A percentile compares a stretch with the other conserved stretches of the same genome.
Evolutionary conservation across 2,888 invertebrate genomes (phyloP).

Genomic region (Hyppa rectilinea): DNA sequence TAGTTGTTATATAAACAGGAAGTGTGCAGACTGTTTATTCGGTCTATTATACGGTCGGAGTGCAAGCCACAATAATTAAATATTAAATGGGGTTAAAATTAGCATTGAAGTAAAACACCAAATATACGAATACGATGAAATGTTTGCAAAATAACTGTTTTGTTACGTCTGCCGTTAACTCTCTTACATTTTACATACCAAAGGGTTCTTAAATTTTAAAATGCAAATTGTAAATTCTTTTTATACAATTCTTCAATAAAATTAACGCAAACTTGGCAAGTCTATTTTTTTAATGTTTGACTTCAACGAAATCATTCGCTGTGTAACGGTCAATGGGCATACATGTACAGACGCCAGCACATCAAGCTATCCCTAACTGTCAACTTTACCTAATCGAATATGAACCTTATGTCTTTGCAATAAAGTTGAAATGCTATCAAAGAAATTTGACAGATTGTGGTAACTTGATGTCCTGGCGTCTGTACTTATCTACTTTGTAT

Average conservation of each 20-base stretch:
- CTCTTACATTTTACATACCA: conserved; percentile 25
- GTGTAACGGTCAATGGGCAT: too few species aligned
- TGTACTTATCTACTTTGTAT: too few species aligned
- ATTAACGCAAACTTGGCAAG: neutral
- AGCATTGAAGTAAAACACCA: neutral
- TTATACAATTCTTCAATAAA: neutral
- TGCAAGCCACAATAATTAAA: conserved; percentile 22
- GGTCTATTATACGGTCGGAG: conserved; percentile 1
- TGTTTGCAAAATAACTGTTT: conserved; percentile 8
- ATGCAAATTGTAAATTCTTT: neutral
- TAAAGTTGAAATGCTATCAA: too few species aligned
- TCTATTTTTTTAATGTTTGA: neutral
- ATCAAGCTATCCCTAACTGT: too few species aligned
- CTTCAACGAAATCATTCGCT: neutral
- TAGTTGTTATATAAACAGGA: neutral
- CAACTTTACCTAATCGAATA: too few species aligned
- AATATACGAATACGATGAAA: conserved; percentile 1
- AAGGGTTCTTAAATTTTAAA: conserved; percentile 14
- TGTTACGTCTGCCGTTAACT: conserved; percentile 1
- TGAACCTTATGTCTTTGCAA: too few species aligned
- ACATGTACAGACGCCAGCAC: too few species aligned
- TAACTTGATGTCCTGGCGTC: too few species aligned
- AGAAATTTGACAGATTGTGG: too few species aligned
- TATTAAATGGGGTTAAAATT: conserved; percentile 23
- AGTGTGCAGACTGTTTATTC: neutral